Evolutionary conservation across 2,797 vertebrate species (phyloP).

Genomic region (Prunella strophiata): DNA sequence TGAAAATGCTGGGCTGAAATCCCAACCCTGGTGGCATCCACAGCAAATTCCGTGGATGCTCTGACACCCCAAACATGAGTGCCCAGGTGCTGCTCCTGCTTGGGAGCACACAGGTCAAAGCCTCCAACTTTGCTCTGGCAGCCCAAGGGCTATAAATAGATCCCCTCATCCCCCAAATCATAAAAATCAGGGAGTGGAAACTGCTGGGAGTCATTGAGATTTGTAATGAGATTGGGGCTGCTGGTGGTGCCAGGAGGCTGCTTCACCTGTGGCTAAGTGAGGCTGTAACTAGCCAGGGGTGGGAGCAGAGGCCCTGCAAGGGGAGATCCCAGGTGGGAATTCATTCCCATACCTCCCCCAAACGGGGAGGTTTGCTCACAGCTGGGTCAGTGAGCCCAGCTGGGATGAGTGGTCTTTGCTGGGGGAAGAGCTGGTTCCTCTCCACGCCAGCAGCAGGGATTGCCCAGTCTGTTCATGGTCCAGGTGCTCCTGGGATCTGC

Average conservation of each 20-base stretch:
- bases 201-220: accelerated
- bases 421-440: background rate
- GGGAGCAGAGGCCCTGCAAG: background rate
- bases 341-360: background rate
- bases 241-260: background rate
- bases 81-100: background rate
- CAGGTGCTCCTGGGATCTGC: background rate
- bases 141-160: accelerated
- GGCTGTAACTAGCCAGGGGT: background rate
- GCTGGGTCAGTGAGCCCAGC: background rate
- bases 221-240: background rate
- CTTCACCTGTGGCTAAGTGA: background rate
- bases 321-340: background rate
- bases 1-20: background rate
- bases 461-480: no score
- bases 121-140: no score
- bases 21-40: accelerated
- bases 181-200: background rate
- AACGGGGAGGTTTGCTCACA: accelerated
- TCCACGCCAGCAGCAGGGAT: accelerated
- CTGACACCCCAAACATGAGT: accelerated
- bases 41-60: background rate
- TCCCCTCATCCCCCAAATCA: background rate
- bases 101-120: accelerated
- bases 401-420: background rate